Evolutionary conservation across 2,888 invertebrate species (phyloP), one percentile per base, ranked within the genome.

Genomic region (Drosophila leonis): DNA sequence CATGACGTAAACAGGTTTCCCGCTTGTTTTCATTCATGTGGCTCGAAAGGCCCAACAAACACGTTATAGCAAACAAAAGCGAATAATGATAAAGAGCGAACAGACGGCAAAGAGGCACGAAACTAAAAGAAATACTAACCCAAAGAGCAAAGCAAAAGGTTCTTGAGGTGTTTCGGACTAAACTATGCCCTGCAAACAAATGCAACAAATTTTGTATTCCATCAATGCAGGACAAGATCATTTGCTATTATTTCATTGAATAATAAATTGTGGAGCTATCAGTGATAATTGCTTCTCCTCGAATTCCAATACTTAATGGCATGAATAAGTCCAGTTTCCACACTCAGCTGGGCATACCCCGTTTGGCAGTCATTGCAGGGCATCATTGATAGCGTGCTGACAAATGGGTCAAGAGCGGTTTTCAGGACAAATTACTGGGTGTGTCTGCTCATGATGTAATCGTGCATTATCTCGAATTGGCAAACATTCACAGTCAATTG

Each of bases 1-100:
- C 75, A 78, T 90, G 87, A 83, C 80, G 88, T 80, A 80, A 90
- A 89, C 90, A 60, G 75, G 90, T 88, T 89, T 88, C 55, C 70
- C 79, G 55, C 64, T 51, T 27, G 48, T 61, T 77, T 74, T 70
- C 78, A 75, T 78, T 78, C 79, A 77, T 74, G 61, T 66, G 57
- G 46, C 59, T 61, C 69, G 75, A 44, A 61, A 46, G 35, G 55
- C 69, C 49, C 31, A 60, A 9, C 65, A 78, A 74, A 77, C 79
- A 24, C n/a, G n/a, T n/a, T n/a, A n/a, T n/a, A n/a, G n/a, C n/a
- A n/a, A n/a, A n/a, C n/a, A 74, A 77, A 78, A 62, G 75, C 61
- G 75, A 78, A 70, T 78, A 77, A 78, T 78, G 69, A 77, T 77
- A 78, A 78, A 66, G 31, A 68, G 62, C 31, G 72, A 27, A 59